Evolutionary conservation across 2,888 invertebrate genomes (phyloP), one percentile per base, ranked within the genome.

Genomic region (Yponomeuta cagnagella): DNA sequence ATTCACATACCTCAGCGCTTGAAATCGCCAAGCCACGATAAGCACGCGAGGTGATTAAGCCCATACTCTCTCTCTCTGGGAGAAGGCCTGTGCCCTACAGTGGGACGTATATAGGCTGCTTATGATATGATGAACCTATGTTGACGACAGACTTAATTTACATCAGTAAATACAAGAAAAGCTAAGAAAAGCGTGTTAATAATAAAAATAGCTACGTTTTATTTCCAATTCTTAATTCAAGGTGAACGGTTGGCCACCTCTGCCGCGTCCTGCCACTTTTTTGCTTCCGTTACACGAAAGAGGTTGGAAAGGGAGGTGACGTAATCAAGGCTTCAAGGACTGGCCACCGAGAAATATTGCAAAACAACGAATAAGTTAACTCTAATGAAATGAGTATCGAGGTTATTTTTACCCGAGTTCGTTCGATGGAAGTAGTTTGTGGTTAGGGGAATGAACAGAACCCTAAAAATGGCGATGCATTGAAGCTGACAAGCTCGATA

Each of bases 301-400:
- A 71, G 66, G 70, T 68, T 63, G 68, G 68, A 68, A 74, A 75
- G 72, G 75, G 74, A 72, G 70, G 72, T 79, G 80, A 78, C 77
- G 76, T 76, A 74, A 79, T 74, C 74, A 71, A 30, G 65, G 30
- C 74, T 74, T 77, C 76, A 78, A 77, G 77, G 77, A 73, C 74
- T 74, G 68, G 48, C 67, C 37, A 48, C 8, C 48, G 10, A 9
- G 48, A 71, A 48, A 65, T 52, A 33, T 63, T 43, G 73, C 71
- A 58, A 69, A 71, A 72, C 73, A 71, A 64, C 33, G 48, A 71
- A 64, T 68, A 70, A 65, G 72, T 73, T 65, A 66, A 33, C 10
- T 23, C 33, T 33, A 65, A 65, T 33, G 65, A 58, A 58, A 58
- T 58, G 52, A 58, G 52, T 58, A 58, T 58, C 52, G 52, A 58